Evolutionary conservation across 2,113 vertebrate genomes (phyloP), one percentile per base, ranked within the genome.

Genomic region (Trichomycterus rosablanca): DNA sequence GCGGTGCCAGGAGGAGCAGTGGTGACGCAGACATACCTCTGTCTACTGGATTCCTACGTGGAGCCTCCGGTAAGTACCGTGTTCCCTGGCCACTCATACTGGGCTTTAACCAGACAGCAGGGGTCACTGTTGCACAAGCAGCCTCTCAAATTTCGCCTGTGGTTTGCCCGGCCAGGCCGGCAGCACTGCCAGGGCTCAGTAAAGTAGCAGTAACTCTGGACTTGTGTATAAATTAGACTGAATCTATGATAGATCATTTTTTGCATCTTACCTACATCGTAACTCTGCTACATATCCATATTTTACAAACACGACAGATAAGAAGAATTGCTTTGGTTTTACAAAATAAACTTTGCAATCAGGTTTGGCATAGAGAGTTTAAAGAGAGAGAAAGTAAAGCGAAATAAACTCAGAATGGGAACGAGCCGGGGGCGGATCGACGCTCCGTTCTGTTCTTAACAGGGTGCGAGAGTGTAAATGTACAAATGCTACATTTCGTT

Each of bases 251-350:
- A 44, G n/a, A 71, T 76, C 74, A 23, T 52, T 76, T 86, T 86
- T 87, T 85, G 85, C 80, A 86, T 86, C 82, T 81, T 79, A 81
- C 84, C 82, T 72, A 88, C 83, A 86, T 83, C 78, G 70, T 60
- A 83, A 85, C 84, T 87, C 75, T 89, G 87, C 87, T 89, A 89
- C 87, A 88, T 88, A 83, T 87, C 74, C 76, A 81, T 80, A 80
- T 64, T 72, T 79, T 55, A 70, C 68, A 62, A 54, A 54, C 44
- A 74, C 79, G 75, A 76, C 83, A 79, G 67, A 84, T 74, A 73
- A 60, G 66, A 69, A 71, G 50, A 76, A 76, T 87, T 86, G 84
- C 86, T 89, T 88, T 89, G 87, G 87, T 87, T 87, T 86, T 86
- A 78, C 83, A 85, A 88, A 88, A 87, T 80, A 86, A 84, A 83